Evolutionary conservation across 2,113 vertebrate species (phyloP).

Genomic region (Pollimyrus isidori): DNA sequence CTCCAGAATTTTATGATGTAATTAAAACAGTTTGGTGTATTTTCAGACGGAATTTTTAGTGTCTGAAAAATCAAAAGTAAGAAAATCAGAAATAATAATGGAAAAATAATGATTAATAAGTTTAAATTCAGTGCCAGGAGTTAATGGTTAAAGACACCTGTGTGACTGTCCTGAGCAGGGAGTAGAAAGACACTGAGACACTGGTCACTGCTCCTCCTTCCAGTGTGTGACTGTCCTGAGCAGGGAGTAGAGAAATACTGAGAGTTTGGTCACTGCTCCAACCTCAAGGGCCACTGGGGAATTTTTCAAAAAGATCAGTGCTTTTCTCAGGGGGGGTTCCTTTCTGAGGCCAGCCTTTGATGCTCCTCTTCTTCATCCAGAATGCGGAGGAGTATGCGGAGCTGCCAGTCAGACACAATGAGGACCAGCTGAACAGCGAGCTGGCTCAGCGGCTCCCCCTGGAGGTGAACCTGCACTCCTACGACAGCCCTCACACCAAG

Average conservation of each 20-base stretch:
- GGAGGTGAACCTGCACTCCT: slow-evolving; percentile 84
- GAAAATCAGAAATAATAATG: neutral
- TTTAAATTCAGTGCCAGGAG: neutral
- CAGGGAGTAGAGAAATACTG: neutral
- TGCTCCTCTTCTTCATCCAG: slow-evolving; percentile 44
- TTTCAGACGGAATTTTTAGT: neutral
- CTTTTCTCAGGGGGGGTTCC: neutral
- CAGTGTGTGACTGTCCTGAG: neutral
- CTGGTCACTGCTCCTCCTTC: neutral
- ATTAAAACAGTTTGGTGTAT: neutral
- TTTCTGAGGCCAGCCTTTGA: neutral
- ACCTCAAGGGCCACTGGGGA: neutral
- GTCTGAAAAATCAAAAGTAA: neutral
- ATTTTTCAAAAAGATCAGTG: slow-evolving; percentile 5
- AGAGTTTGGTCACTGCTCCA: neutral
- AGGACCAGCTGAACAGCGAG: slow-evolving; percentile 93
- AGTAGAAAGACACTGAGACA: neutral
- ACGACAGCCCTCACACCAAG: slow-evolving; percentile 94
- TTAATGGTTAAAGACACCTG: neutral
- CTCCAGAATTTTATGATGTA: neutral
- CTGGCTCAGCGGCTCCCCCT: slow-evolving; percentile 83
- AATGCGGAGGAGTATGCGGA: slow-evolving; percentile 91
- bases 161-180: neutral
- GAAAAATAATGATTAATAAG: neutral
- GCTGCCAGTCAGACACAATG: slow-evolving; percentile 94